Evolutionary conservation across 2,888 invertebrate species (phyloP).

Genomic region (Eupeodes latifasciatus): DNA sequence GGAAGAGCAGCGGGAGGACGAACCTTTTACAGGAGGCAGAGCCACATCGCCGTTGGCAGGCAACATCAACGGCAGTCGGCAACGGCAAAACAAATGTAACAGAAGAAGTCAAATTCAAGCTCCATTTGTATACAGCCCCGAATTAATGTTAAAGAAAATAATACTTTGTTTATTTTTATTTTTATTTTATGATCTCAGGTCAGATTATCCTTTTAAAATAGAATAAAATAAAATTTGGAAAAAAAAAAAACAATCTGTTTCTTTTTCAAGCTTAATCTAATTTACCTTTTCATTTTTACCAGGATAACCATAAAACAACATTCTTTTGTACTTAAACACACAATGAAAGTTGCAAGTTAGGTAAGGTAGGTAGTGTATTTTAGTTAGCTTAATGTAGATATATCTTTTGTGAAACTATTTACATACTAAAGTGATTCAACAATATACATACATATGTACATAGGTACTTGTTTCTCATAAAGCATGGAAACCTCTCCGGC

Average conservation of each 20-base stretch:
- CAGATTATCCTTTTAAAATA: slow-evolving; percentile 1
- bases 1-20: background rate
- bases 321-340: slow-evolving; percentile 1
- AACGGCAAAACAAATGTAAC: background rate
- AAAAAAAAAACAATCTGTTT: too few species aligned
- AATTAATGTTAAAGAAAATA: background rate
- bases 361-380: background rate
- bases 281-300: background rate
- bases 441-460: background rate
- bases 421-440: slow-evolving; percentile 45
- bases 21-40: background rate
- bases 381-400: too few species aligned
- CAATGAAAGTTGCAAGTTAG: slow-evolving; percentile 3
- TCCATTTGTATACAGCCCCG: background rate
- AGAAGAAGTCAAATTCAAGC: background rate
- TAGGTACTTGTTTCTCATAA: background rate
- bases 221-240: too few species aligned
- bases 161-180: slow-evolving; percentile 4
- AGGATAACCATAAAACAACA: background rate
- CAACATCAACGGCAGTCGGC: too few species aligned
- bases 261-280: background rate
- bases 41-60: too few species aligned
- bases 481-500: slow-evolving; percentile 40
- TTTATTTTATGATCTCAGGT: background rate
- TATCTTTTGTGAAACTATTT: slow-evolving; percentile 38